Conservation (phyloP, 2,888 invertebrate species). For the Cheilosia vulpina region DNA sequence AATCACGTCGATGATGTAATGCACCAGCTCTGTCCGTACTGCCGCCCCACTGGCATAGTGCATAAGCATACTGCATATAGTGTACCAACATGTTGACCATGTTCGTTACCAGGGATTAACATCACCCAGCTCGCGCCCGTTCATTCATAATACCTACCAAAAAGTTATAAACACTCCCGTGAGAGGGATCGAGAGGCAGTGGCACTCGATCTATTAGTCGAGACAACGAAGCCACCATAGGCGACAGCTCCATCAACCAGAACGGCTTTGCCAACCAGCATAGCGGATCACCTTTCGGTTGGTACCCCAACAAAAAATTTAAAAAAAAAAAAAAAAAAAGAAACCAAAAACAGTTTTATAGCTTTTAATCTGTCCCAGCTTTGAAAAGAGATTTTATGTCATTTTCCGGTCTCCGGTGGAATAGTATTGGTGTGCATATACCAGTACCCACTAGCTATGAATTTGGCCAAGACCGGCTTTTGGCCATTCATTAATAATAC, state of each 20-base stretch:
- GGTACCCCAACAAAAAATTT: background rate
- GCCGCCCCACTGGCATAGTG: conserved; percentile 9
- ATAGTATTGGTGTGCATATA: conserved; percentile 7
- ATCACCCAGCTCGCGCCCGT: conserved; percentile 13
- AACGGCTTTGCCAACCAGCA: conserved; percentile 44
- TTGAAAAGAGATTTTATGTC: conserved; percentile 47
- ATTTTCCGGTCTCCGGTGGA: conserved; percentile 60
- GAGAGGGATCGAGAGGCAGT: conserved; percentile 32
- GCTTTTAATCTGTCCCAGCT: conserved; percentile 42
- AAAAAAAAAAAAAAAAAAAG: conserved; percentile 1
- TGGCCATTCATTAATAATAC: conserved; percentile 71
- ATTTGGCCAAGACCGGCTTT: conserved; percentile 67
- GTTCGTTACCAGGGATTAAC: conserved; percentile 26
- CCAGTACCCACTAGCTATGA: conserved; percentile 7
- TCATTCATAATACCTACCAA: conserved; percentile 59
- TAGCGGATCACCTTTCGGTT: conserved; percentile 53
- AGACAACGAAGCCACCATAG: conserved; percentile 42
- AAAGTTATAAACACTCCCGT: conserved; percentile 34
- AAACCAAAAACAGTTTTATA: conserved; percentile 13
- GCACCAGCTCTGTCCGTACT: background rate
- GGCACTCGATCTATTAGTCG: conserved; percentile 58
- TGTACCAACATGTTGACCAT: conserved; percentile 3
- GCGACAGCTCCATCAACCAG: conserved; percentile 67
- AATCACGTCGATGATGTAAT: conserved; percentile 47
- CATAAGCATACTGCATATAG: background rate